These are phyloP conservation scores for Sarcophaga caerulescens DNA, from an alignment of 2,888 invertebrate genomes.

Conservation along the genomic window DNA sequence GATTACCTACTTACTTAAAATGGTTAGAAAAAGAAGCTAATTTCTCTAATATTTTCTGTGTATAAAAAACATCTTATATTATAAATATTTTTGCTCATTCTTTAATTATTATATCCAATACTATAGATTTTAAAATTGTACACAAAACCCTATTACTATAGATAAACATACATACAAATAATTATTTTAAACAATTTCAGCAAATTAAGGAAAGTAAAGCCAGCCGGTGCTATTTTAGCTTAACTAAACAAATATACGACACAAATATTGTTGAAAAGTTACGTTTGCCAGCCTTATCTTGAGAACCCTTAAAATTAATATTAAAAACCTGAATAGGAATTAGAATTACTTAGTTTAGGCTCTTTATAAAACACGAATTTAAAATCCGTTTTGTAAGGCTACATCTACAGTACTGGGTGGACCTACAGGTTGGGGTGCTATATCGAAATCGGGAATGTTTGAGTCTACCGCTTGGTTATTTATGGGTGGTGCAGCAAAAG, in stretches of 20 bases:
- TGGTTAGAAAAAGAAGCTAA: conserved; percentile 3
- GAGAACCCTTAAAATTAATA: background rate
- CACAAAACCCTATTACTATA: background rate
- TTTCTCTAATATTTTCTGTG: background rate
- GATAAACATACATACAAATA: conserved; percentile 5
- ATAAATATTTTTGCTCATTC: background rate
- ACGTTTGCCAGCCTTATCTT: background rate
- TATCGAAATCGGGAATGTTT: conserved; percentile 67
- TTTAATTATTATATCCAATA: conserved; percentile 11
- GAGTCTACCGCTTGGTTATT: background rate
- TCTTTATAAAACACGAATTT: background rate
- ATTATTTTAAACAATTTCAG: background rate
- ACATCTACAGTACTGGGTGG: conserved; percentile 71
- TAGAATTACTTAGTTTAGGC: background rate
- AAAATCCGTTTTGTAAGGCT: conserved; percentile 43
- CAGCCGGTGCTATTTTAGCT: background rate
- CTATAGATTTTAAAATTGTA: conserved; percentile 8
- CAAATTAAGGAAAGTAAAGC: background rate
- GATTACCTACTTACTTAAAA: background rate
- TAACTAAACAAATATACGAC: background rate
- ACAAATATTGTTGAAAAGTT: background rate
- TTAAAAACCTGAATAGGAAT: conserved; percentile 6
- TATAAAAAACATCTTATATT: background rate
- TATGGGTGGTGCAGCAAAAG: conserved; percentile 74
- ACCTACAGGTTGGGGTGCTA: conserved; percentile 72